phyloP scores from a whole-genome alignment of 2,113 vertebrate species.

The Propithecus coquereli region DNA sequence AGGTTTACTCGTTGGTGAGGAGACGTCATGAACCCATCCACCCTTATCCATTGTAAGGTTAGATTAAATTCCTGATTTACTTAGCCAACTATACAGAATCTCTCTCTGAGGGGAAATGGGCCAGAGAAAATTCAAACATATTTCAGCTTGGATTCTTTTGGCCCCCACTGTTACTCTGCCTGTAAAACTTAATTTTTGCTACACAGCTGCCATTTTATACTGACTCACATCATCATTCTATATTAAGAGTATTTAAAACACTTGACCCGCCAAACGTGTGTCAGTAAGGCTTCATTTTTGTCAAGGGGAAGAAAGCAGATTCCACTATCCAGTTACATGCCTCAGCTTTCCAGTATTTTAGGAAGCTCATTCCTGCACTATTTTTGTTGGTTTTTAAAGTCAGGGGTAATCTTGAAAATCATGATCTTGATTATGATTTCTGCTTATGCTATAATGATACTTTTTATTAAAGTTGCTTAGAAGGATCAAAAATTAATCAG shows the following conservation, averaged over 20 bases:
- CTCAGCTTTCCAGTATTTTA: not conserved
- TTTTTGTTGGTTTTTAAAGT: not conserved
- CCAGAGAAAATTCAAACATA: not conserved
- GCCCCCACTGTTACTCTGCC: not conserved
- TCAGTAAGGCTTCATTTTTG: not conserved
- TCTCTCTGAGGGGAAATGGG: not conserved
- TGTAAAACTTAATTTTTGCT: not conserved
- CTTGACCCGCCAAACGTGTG: not conserved
- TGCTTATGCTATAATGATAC: not conserved
- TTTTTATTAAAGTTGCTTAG: not conserved
- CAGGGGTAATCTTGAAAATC: not conserved
- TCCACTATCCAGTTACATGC: not conserved
- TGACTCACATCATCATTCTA: not conserved
- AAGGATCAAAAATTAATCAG: not conserved
- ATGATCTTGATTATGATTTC: not conserved
- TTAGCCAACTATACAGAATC: not conserved
- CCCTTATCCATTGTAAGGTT: not conserved
- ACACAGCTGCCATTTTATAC: not conserved
- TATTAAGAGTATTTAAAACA: not conserved
- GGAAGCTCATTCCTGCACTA: not conserved
- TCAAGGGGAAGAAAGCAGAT: not conserved
- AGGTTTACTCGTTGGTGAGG: not conserved
- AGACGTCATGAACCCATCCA: not conserved
- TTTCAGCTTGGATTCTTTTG: not conserved
- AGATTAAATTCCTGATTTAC: constrained; percentile 23